Evolutionary conservation across 2,888 invertebrate genomes (phyloP).

Genomic region (Diachrysia chrysitis): DNA sequence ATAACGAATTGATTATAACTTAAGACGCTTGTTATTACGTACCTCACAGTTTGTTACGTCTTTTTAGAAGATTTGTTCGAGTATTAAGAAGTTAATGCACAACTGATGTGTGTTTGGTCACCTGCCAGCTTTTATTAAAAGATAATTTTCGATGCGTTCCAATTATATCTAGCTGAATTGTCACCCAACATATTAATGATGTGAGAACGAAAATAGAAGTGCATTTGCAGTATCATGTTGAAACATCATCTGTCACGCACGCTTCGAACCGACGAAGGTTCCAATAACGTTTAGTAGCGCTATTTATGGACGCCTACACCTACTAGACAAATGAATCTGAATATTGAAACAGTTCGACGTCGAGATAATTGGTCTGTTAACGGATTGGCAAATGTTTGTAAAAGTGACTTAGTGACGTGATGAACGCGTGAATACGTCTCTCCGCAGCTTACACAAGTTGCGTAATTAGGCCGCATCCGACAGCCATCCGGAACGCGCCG

Average conservation of each 20-base stretch:
- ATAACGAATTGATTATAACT: constrained; percentile 44
- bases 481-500: constrained; percentile 7
- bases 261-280: constrained; percentile 3
- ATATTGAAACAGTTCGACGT: constrained; percentile 40
- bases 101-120: constrained; percentile 64
- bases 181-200: constrained; percentile 54
- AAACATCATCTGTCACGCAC: constrained; percentile 19
- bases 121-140: constrained; percentile 74
- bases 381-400: constrained; percentile 36
- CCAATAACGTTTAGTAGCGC: constrained; percentile 21
- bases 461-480: constrained; percentile 26
- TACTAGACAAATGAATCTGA: constrained; percentile 39
- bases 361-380: constrained; percentile 42
- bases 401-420: constrained; percentile 17
- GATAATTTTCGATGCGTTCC: constrained; percentile 72
- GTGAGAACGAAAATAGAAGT: constrained; percentile 45
- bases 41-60: constrained; percentile 1
- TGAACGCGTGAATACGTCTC: constrained; percentile 7
- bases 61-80: constrained; percentile 18
- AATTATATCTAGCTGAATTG: constrained; percentile 66
- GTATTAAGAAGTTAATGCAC: constrained; percentile 31
- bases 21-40: constrained; percentile 45
- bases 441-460: constrained; percentile 14
- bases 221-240: constrained; percentile 37
- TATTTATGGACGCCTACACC: constrained; percentile 24